phyloP scores from a whole-genome alignment of 2,888 invertebrate species.

The Desoria tigrina region DNA sequence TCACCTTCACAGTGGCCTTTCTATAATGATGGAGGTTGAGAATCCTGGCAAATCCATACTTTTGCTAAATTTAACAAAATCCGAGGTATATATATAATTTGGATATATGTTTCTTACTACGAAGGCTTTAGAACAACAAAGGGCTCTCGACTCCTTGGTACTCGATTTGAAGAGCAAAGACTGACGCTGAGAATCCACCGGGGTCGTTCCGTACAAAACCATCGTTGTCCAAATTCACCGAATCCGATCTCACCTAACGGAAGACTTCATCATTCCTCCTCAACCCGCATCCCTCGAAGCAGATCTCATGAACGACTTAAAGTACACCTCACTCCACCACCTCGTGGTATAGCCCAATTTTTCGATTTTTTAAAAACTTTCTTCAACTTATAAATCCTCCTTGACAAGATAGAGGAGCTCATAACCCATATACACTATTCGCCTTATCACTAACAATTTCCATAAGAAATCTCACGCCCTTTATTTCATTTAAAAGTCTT shows the following conservation, averaged over 20 bases:
- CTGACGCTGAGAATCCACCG: constrained; percentile 87
- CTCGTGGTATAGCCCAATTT: constrained; percentile 40
- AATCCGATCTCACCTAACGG: constrained; percentile 49
- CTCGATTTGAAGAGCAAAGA: constrained; percentile 83
- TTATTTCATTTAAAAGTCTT: constrained; percentile 8
- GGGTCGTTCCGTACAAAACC: constrained; percentile 70
- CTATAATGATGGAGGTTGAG: no score
- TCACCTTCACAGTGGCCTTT: no score
- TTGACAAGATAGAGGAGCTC: constrained; percentile 5
- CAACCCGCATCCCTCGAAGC: constrained; percentile 49
- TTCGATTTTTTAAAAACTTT: background rate
- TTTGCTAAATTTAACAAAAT: no score
- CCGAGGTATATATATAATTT: no score
- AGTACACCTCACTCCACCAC: constrained; percentile 52
- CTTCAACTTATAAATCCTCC: constrained; percentile 1
- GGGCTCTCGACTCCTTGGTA: constrained; percentile 61
- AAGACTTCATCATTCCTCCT: constrained; percentile 42
- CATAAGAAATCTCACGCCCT: no score
- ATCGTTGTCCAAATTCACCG: constrained; percentile 50
- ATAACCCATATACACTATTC: background rate
- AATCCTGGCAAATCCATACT: no score
- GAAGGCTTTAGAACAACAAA: constrained; percentile 77
- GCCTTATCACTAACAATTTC: no score
- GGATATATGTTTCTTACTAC: no score
- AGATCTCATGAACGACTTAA: constrained; percentile 53